phyloP scores from a whole-genome alignment of 2,797 vertebrate species.

The Channa striata region DNA sequence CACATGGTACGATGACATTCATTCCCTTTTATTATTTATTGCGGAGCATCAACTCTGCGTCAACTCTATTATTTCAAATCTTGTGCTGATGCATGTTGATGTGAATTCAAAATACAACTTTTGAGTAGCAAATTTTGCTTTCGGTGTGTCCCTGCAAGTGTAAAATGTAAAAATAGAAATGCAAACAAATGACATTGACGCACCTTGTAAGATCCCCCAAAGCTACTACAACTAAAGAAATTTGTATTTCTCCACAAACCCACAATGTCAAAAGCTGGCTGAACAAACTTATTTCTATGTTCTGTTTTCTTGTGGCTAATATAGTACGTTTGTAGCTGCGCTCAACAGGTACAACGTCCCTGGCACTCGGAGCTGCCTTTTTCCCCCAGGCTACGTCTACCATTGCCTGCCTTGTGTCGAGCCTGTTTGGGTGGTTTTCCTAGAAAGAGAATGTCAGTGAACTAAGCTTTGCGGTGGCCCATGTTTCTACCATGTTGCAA shows the following conservation, averaged over 20 bases:
- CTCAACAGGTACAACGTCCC: not conserved
- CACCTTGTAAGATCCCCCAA: not conserved
- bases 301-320: not conserved
- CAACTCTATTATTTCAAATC: not conserved
- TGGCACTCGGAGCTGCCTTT: not conserved
- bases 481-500: conserved; percentile 5
- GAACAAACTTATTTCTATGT: not conserved
- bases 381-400: not conserved
- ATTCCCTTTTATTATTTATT: not conserved
- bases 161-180: no score
- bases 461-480: conserved; percentile 6
- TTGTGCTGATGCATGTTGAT: no score
- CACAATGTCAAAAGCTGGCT: not conserved
- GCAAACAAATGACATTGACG: not conserved
- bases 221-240: not conserved
- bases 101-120: not conserved
- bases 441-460: not conserved
- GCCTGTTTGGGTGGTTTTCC: not conserved
- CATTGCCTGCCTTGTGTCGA: conserved; percentile 37
- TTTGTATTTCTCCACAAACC: not conserved
- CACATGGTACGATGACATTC: conserved; percentile 37
- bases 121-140: not conserved
- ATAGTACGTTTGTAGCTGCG: not conserved
- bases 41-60: not conserved
- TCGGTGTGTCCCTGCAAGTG: no score